phyloP scores from a whole-genome alignment of 2,797 vertebrate species.

The Odontamblyopus lacepedii region DNA sequence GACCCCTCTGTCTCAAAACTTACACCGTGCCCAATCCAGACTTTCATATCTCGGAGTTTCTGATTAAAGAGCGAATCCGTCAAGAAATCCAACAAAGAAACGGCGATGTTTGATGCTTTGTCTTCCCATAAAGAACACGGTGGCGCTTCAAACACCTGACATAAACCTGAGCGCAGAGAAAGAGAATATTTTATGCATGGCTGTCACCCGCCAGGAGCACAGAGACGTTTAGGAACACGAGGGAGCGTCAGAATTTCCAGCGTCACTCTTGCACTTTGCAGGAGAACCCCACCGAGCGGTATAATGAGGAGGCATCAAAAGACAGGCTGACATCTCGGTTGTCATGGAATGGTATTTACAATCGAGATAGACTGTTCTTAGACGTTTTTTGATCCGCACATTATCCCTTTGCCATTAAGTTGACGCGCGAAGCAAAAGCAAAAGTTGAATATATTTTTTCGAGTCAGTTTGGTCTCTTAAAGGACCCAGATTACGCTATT shows the following conservation, averaged over 20 bases:
- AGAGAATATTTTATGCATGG: conserved; percentile 58
- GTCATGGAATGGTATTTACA: conserved; percentile 31
- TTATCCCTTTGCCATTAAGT: background rate
- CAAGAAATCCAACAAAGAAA: conserved; percentile 39
- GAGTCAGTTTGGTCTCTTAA: background rate
- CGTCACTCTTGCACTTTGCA: conserved; percentile 14
- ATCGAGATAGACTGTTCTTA: conserved; percentile 8
- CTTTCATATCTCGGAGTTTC: no score
- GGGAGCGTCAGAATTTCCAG: conserved; percentile 29
- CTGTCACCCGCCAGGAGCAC: conserved; percentile 36
- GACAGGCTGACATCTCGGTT: conserved; percentile 23
- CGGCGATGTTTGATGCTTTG: conserved; percentile 40
- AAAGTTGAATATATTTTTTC: background rate
- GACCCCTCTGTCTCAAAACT: no score
- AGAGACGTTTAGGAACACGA: conserved; percentile 26
- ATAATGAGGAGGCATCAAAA: conserved; percentile 47
- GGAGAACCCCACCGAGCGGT: background rate
- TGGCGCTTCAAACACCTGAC: conserved; percentile 57
- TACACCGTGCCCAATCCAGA: background rate
- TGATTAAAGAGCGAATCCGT: conserved; percentile 62
- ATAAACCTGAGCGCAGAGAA: conserved; percentile 49
- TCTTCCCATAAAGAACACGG: conserved; percentile 48
- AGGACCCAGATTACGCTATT: no score
- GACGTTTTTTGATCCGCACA: background rate
- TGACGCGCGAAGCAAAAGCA: background rate